Percentiles rank a stretch among this genome's conserved stretches.
These are phyloP conservation scores for Esox lucius DNA, from an alignment of 2,797 vertebrate genomes.

Conservation along the genomic window DNA sequence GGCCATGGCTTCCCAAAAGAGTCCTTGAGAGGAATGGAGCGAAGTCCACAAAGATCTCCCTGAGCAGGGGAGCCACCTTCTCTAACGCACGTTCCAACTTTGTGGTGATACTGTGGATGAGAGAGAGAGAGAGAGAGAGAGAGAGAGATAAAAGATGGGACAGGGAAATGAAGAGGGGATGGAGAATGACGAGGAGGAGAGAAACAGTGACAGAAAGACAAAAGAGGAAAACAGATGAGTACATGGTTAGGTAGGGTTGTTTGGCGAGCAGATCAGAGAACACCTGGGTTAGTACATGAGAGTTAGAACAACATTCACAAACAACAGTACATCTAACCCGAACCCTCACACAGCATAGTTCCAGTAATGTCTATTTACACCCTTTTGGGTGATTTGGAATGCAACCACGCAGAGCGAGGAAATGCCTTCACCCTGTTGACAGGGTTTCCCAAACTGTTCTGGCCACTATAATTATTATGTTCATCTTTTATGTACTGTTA, in stretches of 20 bases:
- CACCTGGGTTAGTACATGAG: constrained; percentile 16
- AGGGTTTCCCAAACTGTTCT: background rate
- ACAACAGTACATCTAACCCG: constrained; percentile 24
- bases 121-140: constrained; percentile 9
- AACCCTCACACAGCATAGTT: constrained; percentile 69
- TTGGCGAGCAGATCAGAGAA: constrained; percentile 6
- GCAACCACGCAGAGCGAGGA: constrained; percentile 47
- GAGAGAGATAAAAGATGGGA: background rate
- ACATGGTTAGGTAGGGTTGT: constrained; percentile 4
- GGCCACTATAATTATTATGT: too few relatives aligned
- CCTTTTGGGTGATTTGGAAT: constrained; percentile 34
- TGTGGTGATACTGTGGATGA: constrained; percentile 63
- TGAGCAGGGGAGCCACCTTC: constrained; percentile 92
- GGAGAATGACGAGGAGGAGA: background rate
- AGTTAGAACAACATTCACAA: constrained; percentile 53
- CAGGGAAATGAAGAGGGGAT: background rate
- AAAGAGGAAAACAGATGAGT: background rate
- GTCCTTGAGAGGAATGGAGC: constrained; percentile 96
- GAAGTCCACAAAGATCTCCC: constrained; percentile 99
- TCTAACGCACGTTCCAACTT: constrained; percentile 84
- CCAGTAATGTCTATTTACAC: constrained; percentile 70
- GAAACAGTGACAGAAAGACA: background rate
- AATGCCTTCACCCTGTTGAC: constrained; percentile 76
- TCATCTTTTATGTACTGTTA: too few relatives aligned
- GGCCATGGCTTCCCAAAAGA: constrained; percentile 95